Evolutionary conservation across 2,797 vertebrate genomes (phyloP), one percentile per base, ranked within the genome.

Genomic region (Takifugu ocellatus): DNA sequence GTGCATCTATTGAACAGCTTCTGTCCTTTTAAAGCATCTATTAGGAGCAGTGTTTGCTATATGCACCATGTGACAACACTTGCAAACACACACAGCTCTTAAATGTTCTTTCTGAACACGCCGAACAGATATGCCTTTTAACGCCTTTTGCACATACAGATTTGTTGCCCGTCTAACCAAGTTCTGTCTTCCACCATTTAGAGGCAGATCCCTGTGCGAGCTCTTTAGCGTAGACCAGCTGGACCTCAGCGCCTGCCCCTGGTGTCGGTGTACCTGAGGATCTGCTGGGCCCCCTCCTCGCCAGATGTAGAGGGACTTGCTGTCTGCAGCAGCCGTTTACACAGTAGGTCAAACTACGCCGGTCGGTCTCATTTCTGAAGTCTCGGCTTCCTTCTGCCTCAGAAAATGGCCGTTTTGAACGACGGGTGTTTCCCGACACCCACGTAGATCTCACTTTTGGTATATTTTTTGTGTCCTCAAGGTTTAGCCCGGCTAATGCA

Each of bases 301-400:
- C 82, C 87, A 88, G 86, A 88, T 91, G 87, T 90, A 88, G 87
- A 84, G 78, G 89, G 82, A 85, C 74, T 86, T 87, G 73, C 63
- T 77, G 53, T 81, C 82, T 86, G 74, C 79, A 86, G 68, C 76
- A 71, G 77, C 80, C 61, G 83, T 88, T 72, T 81, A 83, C 82
- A 84, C 71, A 69, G 85, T 88, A 80, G 31, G 84, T 82, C 4
- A 1, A 33, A 9, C 21, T 21, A 21, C 21, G 21, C 21, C 21
- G 21, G 31, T 33, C 31, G 8, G 31, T 33, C 31, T 33, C 31
- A 10, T 33, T 10, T 33, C 7, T 10, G 8, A 33, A 33, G 31
- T 10, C 1, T 10, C 10, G 1, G 8, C 31, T 33, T 33, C 2
- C 1, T 6, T 29, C 27, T 4, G 27, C 27, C 1, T 29, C 27